Conservation (phyloP, 2,113 vertebrate species). For the Tichodroma muraria region DNA sequence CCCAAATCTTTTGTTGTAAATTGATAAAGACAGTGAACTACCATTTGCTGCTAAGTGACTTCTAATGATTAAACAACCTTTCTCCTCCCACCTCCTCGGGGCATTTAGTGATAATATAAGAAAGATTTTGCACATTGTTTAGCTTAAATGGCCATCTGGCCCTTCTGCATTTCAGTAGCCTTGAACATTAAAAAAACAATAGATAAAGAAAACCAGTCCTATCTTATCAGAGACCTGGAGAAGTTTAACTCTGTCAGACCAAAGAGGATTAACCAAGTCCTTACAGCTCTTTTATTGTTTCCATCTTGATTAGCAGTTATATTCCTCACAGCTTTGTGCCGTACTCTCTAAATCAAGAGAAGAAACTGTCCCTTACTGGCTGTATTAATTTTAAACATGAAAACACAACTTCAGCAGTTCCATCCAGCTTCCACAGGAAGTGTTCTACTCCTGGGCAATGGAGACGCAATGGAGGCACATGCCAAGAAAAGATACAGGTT, state of each 20-base stretch:
- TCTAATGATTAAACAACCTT: conserved; percentile 30
- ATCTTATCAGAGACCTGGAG: neutral
- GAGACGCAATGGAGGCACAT: neutral
- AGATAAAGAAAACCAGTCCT: conserved; percentile 9
- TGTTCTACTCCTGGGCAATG: neutral
- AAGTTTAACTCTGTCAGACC: conserved; percentile 7
- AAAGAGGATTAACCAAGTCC: neutral
- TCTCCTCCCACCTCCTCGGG: neutral
- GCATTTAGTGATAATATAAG: conserved; percentile 12
- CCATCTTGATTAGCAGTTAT: neutral
- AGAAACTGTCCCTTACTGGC: neutral
- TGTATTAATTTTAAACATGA: neutral
- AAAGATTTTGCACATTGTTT: conserved; percentile 35
- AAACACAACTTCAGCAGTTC: neutral
- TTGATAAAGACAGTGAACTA: neutral
- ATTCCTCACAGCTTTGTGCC: neutral
- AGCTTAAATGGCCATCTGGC: conserved; percentile 19
- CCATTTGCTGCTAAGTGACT: conserved; percentile 21
- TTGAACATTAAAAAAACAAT: neutral
- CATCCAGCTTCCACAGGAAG: neutral
- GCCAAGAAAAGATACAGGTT: neutral
- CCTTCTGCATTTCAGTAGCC: conserved; percentile 15
- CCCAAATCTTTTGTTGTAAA: neutral
- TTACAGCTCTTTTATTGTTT: neutral
- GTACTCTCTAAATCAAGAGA: neutral